These are phyloP conservation scores for Cyprinodon tularosa DNA, from an alignment of 2,113 vertebrate genomes.

Conservation along the genomic window DNA sequence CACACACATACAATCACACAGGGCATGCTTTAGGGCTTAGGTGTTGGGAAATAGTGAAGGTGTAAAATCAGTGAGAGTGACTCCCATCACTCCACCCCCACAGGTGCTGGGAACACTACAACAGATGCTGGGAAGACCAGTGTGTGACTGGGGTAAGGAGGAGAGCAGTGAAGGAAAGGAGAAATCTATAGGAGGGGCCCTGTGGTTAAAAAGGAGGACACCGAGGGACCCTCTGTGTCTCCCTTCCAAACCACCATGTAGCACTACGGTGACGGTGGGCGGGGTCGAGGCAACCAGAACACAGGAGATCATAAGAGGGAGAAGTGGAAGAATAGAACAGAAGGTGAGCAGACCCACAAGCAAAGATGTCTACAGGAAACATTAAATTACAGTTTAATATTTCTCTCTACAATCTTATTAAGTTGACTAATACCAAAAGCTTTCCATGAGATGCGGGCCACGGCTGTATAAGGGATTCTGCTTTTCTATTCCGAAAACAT, in stretches of 20 bases:
- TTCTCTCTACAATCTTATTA: constrained; percentile 18
- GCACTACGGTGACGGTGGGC: constrained; percentile 55
- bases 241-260: constrained; percentile 78
- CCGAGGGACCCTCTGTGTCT: constrained; percentile 78
- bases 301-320: constrained; percentile 61
- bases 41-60: constrained; percentile 54
- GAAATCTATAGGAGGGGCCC: constrained; percentile 42
- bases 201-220: constrained; percentile 80
- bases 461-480: constrained; percentile 21
- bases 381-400: constrained; percentile 67
- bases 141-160: constrained; percentile 43
- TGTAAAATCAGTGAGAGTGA: constrained; percentile 51
- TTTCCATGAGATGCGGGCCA: constrained; percentile 2
- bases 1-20: constrained; percentile 66
- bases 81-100: constrained; percentile 55
- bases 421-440: constrained; percentile 3
- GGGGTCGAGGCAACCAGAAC: constrained; percentile 44
- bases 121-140: constrained; percentile 54
- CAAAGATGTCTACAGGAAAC: constrained; percentile 76
- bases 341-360: constrained; percentile 70
- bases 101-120: constrained; percentile 45
- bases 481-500: constrained; percentile 37
- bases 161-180: constrained; percentile 43
- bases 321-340: constrained; percentile 69
- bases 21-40: constrained; percentile 74